These are phyloP conservation scores for Ephialtes manifestator DNA, from an alignment of 2,888 invertebrate genomes.

Conservation along the genomic window DNA sequence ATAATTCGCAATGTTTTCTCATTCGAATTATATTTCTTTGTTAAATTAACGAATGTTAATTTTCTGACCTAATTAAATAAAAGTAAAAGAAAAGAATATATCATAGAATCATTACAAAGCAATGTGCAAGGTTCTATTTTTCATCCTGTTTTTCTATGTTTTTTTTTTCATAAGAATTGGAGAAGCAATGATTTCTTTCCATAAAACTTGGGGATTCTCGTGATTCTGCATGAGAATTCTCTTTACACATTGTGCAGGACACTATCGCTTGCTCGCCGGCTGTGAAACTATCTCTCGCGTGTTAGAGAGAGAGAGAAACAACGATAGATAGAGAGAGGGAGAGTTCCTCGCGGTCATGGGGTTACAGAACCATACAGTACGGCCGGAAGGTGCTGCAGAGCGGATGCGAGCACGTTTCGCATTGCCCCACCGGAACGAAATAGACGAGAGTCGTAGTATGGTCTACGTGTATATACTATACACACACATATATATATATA, in stretches of 20 bases:
- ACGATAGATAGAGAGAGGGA: conserved; percentile 6
- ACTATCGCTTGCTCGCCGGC: conserved; percentile 28
- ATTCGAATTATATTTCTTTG: too few relatives aligned
- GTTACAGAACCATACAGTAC: conserved; percentile 54
- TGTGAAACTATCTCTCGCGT: conserved; percentile 30
- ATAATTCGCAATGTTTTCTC: too few relatives aligned
- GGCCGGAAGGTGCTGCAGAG: conserved; percentile 26
- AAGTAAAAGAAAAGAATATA: too few relatives aligned
- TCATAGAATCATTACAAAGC: too few relatives aligned
- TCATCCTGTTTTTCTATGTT: background rate
- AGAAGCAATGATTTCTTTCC: background rate
- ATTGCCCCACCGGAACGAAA: conserved; percentile 50
- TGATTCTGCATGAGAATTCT: conserved; percentile 43
- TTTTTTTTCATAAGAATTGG: background rate
- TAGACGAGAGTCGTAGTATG: conserved; percentile 18
- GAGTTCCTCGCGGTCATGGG: conserved; percentile 55
- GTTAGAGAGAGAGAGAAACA: conserved; percentile 4
- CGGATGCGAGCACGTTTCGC: conserved; percentile 39
- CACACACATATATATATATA: background rate
- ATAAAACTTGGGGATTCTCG: conserved; percentile 30
- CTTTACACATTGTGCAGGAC: conserved; percentile 41
- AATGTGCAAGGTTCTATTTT: too few relatives aligned
- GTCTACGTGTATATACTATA: background rate
- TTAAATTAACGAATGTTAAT: too few relatives aligned
- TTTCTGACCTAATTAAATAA: too few relatives aligned